Conservation (phyloP, 2,797 vertebrate species). For the Anguilla megastoma region DNA sequence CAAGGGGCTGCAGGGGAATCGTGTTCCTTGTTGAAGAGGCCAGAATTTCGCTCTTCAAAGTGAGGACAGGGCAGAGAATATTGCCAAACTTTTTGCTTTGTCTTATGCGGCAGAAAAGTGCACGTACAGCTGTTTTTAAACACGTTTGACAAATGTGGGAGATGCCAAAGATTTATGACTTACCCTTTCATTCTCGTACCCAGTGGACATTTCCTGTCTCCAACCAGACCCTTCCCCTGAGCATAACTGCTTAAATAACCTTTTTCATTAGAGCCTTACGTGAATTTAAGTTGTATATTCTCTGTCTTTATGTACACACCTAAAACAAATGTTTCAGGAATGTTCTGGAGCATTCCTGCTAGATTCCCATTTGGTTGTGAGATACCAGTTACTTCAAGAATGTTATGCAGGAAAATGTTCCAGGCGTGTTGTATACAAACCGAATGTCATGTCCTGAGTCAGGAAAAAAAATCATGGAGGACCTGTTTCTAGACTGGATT, state of each 20-base stretch:
- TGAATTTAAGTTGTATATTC: neutral
- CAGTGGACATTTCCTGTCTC: neutral
- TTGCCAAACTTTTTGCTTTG: conserved; percentile 4
- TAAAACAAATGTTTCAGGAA: neutral
- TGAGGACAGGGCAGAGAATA: neutral
- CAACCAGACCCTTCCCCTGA: neutral
- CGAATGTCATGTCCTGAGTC: neutral
- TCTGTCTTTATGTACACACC: neutral
- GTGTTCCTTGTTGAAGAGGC: neutral
- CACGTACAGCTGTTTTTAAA: neutral
- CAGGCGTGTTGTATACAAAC: neutral
- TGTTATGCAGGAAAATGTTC: neutral
- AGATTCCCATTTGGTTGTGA: neutral
- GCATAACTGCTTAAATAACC: neutral
- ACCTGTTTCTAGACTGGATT: neutral
- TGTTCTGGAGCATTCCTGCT: neutral
- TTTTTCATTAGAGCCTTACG: neutral
- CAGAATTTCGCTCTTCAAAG: neutral
- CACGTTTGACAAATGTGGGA: neutral
- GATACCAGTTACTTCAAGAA: neutral
- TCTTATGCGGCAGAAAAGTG: neutral
- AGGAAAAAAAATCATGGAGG: neutral
- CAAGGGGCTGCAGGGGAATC: neutral
- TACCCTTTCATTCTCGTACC: neutral
- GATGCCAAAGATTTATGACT: neutral